Evolutionary conservation across 2,888 invertebrate species (phyloP).

Genomic region (Drosophila multiciliata): DNA sequence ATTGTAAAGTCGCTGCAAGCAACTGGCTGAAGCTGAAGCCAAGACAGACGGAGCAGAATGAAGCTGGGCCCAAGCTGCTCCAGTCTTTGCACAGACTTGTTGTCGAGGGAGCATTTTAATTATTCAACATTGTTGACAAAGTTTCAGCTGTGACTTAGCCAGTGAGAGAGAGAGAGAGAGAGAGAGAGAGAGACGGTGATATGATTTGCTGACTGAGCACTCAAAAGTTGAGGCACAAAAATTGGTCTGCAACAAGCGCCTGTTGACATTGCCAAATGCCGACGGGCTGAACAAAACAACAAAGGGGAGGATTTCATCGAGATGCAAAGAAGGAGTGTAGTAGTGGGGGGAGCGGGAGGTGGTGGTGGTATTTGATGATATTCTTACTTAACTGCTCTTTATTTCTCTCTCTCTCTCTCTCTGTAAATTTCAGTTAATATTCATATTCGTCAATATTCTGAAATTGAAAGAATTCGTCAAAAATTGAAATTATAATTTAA

Average conservation of each 20-base stretch:
- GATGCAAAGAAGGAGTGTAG: background rate
- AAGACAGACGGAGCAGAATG: slow-evolving; percentile 9
- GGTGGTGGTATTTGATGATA: slow-evolving; percentile 2
- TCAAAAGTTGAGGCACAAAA: slow-evolving; percentile 67
- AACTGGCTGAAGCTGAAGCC: slow-evolving; percentile 17
- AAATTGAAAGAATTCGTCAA: too few relatives aligned
- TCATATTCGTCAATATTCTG: too few relatives aligned
- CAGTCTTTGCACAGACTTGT: slow-evolving; percentile 66
- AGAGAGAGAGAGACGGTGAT: slow-evolving; percentile 25
- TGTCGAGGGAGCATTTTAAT: slow-evolving; percentile 83
- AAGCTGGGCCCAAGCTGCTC: slow-evolving; percentile 37
- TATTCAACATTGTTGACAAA: slow-evolving; percentile 83
- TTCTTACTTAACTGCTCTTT: slow-evolving; percentile 5
- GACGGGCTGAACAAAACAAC: slow-evolving; percentile 19
- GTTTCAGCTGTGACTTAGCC: slow-evolving; percentile 67
- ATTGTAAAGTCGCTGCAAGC: slow-evolving; percentile 51
- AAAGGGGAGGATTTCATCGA: slow-evolving; percentile 1
- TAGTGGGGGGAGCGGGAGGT: too few relatives aligned
- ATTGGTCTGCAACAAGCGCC: slow-evolving; percentile 45
- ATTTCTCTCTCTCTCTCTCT: background rate
- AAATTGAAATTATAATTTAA: too few relatives aligned
- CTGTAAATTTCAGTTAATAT: background rate
- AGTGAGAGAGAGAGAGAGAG: background rate
- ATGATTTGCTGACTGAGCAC: slow-evolving; percentile 78
- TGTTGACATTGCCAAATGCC: slow-evolving; percentile 50